Evolutionary conservation across 2,113 vertebrate species (phyloP).

Genomic region (Corythornis vintsioides): DNA sequence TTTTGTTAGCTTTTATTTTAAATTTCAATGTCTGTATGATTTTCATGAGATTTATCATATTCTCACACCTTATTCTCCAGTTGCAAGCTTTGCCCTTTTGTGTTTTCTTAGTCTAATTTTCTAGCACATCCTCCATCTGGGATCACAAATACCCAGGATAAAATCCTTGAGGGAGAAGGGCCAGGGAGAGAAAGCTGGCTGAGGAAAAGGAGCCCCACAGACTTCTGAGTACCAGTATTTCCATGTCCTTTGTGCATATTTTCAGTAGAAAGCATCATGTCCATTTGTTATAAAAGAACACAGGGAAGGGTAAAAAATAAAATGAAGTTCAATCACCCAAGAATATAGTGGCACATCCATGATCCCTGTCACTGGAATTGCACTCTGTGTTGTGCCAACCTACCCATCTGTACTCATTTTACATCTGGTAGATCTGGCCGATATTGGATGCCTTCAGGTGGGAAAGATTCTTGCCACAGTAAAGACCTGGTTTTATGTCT

Average conservation of each 20-base stretch:
- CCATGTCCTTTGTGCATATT: not conserved
- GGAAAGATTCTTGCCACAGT: not conserved
- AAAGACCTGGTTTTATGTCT: not conserved
- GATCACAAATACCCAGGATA: not conserved
- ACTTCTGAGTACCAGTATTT: not conserved
- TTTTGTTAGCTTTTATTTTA: conserved; percentile 2
- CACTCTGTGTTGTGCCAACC: not conserved
- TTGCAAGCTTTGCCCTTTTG: not conserved
- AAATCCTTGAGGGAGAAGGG: not conserved
- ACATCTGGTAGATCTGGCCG: not conserved
- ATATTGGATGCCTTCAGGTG: not conserved
- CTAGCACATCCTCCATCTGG: not conserved
- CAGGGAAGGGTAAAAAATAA: not conserved
- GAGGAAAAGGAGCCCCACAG: not conserved
- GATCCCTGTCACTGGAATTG: not conserved
- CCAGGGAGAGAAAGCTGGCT: not conserved
- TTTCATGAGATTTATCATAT: conserved; percentile 13
- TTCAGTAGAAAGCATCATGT: not conserved
- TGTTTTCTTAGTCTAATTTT: not conserved
- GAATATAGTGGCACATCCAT: not conserved
- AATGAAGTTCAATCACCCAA: not conserved
- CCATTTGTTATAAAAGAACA: not conserved
- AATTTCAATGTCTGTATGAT: not conserved
- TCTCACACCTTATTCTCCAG: not conserved
- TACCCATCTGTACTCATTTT: not conserved